These are phyloP conservation scores for Coelinius sp. DNA, from an alignment of 2,888 invertebrate species.

Conservation along the genomic window DNA sequence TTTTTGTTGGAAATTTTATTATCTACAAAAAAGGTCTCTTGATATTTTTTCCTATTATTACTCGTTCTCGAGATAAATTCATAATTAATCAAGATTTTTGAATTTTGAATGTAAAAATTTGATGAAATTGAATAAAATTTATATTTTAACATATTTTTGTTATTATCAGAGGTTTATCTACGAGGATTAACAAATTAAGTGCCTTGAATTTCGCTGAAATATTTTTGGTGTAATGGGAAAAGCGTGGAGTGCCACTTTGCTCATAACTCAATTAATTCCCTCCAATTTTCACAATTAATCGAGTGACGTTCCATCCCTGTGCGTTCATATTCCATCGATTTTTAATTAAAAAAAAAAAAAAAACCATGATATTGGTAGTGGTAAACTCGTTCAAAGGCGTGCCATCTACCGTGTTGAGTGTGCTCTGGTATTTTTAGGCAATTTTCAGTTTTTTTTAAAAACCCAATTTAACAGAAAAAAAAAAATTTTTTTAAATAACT, in stretches of 20 bases:
- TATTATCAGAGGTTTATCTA: background rate
- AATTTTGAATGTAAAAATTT: no score
- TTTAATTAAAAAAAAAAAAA: no score
- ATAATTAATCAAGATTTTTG: constrained; percentile 35
- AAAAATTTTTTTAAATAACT: background rate
- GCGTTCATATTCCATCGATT: constrained; percentile 34
- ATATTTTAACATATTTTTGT: background rate
- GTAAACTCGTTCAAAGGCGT: constrained; percentile 38
- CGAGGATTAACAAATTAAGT: background rate
- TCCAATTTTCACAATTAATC: constrained; percentile 31
- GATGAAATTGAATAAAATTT: background rate
- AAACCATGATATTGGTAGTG: background rate
- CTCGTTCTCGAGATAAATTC: no score
- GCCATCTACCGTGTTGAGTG: constrained; percentile 33
- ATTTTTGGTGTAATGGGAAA: constrained; percentile 9
- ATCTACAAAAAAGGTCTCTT: no score
- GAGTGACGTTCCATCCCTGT: constrained; percentile 29
- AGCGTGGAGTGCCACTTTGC: constrained; percentile 35
- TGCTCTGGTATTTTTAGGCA: constrained; percentile 23
- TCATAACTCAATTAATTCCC: constrained; percentile 29
- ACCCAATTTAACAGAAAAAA: background rate
- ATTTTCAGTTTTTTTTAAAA: constrained; percentile 6
- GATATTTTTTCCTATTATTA: background rate
- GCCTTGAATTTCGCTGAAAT: constrained; percentile 11
- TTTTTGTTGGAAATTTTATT: no score